These are phyloP conservation scores for Sapajus apella DNA, from an alignment of 2,113 vertebrate genomes.

Conservation along the genomic window DNA sequence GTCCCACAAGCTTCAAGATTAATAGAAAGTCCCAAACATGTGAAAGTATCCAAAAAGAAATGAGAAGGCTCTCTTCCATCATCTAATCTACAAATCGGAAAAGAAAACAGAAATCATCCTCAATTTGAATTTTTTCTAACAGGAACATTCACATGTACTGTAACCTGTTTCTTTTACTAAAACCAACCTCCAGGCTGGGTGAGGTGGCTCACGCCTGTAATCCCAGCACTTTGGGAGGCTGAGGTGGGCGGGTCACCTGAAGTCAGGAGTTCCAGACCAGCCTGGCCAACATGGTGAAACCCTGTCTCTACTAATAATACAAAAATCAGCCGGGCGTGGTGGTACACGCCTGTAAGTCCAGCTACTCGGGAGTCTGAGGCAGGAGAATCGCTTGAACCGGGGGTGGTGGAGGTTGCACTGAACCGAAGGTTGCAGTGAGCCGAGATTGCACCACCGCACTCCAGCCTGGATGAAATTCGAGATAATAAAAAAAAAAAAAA, in stretches of 20 bases:
- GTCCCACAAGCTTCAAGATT: background rate
- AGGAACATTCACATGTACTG: background rate
- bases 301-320: too few relatives aligned
- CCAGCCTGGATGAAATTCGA: too few relatives aligned
- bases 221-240: background rate
- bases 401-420: too few relatives aligned
- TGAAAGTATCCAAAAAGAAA: background rate
- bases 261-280: too few relatives aligned
- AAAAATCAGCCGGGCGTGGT: too few relatives aligned
- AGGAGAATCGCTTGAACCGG: too few relatives aligned
- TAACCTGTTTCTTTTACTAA: background rate
- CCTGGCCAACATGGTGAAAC: too few relatives aligned
- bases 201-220: rapidly evolving
- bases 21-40: background rate
- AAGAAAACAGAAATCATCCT: background rate
- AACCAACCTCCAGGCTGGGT: background rate
- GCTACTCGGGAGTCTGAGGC: too few relatives aligned
- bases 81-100: background rate
- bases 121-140: background rate
- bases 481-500: too few relatives aligned
- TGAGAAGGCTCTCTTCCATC: background rate
- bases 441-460: too few relatives aligned
- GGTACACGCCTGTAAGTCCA: too few relatives aligned
- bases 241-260: background rate
- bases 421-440: too few relatives aligned